phyloP scores from a whole-genome alignment of 2,797 vertebrate genomes.

The Morus bassanus region DNA sequence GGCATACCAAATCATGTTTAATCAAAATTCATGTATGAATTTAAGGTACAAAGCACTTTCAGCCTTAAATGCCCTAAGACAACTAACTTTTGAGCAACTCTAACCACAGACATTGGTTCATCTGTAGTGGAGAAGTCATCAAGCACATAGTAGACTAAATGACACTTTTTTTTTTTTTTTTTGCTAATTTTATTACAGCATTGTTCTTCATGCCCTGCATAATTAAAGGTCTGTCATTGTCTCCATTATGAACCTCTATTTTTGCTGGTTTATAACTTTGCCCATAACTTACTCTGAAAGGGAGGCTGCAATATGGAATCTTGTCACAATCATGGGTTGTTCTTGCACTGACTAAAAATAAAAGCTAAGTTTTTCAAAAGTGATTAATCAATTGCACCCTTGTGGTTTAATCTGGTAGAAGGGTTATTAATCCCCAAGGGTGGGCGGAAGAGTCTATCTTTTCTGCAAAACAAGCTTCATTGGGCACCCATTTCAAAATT shows the following conservation, averaged over 20 bases:
- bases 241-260: constrained; percentile 1
- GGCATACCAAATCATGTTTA: neutral
- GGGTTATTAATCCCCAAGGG: neutral
- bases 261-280: constrained; percentile 21
- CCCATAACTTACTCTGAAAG: neutral
- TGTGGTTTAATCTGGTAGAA: neutral
- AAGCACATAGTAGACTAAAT: neutral
- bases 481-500: neutral
- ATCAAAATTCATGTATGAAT: neutral
- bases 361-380: neutral
- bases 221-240: constrained; percentile 42
- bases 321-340: neutral
- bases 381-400: neutral
- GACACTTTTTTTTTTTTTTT: neutral
- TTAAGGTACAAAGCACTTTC: neutral
- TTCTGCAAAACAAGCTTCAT: neutral
- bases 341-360: constrained; percentile 3
- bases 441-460: neutral
- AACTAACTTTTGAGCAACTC: neutral
- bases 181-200: constrained; percentile 11
- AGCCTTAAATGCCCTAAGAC: neutral
- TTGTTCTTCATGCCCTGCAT: constrained; percentile 13
- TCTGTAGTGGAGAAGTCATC: neutral
- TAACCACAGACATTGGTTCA: neutral
- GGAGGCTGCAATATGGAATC: neutral